Conservation (phyloP, 37 sponge, comb jelly and placozoan genomes). For the Ianthella basta region DNA sequence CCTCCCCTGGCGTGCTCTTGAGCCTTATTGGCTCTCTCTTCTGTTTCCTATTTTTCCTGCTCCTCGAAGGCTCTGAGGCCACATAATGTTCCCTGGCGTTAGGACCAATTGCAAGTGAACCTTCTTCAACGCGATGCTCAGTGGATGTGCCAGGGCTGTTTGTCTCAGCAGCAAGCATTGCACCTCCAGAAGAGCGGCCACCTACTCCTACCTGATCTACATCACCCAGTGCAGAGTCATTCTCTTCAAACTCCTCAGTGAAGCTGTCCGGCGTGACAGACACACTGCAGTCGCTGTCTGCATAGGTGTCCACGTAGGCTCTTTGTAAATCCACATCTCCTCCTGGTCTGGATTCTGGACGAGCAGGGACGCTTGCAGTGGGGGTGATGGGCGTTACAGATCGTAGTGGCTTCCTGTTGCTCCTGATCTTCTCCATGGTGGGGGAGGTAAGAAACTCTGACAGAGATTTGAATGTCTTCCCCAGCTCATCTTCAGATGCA, state of each 20-base stretch:
- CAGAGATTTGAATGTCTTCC: not conserved
- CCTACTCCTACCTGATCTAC: not conserved
- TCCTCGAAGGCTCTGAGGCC: not conserved
- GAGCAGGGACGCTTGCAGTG: too few species aligned
- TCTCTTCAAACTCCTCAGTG: slow-evolving; percentile 22
- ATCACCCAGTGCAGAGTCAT: slow-evolving; percentile 3
- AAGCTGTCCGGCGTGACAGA: slow-evolving; percentile 23
- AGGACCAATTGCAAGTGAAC: slow-evolving; percentile 68
- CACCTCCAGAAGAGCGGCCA: too few species aligned
- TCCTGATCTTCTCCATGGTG: not conserved
- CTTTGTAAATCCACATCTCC: not conserved
- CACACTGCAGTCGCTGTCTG: slow-evolving; percentile 7
- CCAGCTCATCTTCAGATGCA: not conserved
- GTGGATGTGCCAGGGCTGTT: not conserved
- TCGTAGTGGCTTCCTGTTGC: too few species aligned
- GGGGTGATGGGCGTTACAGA: too few species aligned
- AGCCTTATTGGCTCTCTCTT: slow-evolving; percentile 24
- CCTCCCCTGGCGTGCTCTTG: not conserved
- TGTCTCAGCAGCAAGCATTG: too few species aligned
- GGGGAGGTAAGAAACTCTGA: not conserved
- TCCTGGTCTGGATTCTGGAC: not conserved
- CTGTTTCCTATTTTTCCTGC: not conserved
- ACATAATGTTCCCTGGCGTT: slow-evolving; percentile 57
- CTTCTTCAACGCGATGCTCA: slow-evolving; percentile 42
- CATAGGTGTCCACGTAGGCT: slow-evolving; percentile 24